Conservation (phyloP, 1,140 invertebrate genomes). For the Zophobas atratus region DNA sequence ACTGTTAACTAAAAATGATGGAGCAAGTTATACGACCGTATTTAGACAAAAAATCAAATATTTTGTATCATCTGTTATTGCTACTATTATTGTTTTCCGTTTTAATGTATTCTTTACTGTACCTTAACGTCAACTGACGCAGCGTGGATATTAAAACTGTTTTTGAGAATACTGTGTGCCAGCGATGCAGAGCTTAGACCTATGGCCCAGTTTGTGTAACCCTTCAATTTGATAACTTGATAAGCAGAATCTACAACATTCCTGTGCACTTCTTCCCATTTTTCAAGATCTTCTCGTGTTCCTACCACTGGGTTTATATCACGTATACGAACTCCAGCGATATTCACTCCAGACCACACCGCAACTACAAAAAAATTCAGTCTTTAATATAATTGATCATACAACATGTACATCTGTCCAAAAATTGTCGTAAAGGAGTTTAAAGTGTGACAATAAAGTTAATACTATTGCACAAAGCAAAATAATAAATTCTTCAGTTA, state of each 20-base stretch:
- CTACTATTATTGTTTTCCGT: no score
- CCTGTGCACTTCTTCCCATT: conserved; percentile 85
- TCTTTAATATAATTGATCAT: no score
- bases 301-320: conserved; percentile 85
- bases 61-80: no score
- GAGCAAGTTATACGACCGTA: no score
- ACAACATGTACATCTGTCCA: no score
- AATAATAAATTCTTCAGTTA: no score
- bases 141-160: conserved; percentile 84
- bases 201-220: conserved; percentile 93
- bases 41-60: no score
- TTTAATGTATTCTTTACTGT: conserved; percentile 18
- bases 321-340: conserved; percentile 87
- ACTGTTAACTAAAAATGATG: no score
- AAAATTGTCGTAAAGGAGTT: no score
- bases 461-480: no score
- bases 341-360: conserved; percentile 94
- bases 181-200: conserved; percentile 87
- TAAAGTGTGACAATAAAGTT: no score
- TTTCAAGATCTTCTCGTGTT: conserved; percentile 80
- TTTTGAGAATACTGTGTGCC: conserved; percentile 81
- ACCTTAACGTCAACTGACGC: conserved; percentile 88
- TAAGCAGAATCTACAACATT: conserved; percentile 90
- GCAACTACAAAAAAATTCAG: conserved; percentile 75
- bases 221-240: conserved; percentile 91